Conservation (phyloP, 2,113 vertebrate species). For the Microtus montanus region DNA sequence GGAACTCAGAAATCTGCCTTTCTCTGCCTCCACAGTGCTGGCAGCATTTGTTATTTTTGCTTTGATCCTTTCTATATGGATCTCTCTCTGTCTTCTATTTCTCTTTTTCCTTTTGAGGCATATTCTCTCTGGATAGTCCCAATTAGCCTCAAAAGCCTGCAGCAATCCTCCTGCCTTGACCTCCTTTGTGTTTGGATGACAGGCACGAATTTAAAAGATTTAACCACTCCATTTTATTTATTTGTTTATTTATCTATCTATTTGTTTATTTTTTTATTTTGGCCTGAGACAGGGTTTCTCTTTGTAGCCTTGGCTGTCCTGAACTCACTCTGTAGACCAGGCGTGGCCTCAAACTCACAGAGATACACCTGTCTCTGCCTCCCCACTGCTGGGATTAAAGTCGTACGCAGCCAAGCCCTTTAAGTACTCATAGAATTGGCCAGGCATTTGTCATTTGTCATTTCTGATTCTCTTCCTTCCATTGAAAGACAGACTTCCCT, state of each 20-base stretch:
- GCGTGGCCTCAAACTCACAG: background rate
- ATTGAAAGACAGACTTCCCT: background rate
- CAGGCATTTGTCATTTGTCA: background rate
- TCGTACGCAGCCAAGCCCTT: rapidly evolving
- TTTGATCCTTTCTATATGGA: background rate
- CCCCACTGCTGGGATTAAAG: background rate
- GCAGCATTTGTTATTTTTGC: background rate
- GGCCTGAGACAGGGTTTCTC: background rate
- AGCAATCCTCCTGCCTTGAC: background rate
- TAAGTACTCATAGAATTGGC: too few relatives aligned
- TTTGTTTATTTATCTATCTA: background rate
- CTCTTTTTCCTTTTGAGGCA: background rate
- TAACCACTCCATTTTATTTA: background rate
- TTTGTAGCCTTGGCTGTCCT: background rate
- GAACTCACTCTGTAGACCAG: background rate
- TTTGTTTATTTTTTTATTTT: too few relatives aligned
- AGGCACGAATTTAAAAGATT: background rate
- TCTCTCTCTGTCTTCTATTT: background rate
- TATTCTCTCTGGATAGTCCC: background rate
- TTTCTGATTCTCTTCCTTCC: background rate
- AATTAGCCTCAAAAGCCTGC: background rate
- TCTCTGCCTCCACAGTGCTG: background rate
- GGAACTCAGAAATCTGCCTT: background rate
- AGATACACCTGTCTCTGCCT: background rate
- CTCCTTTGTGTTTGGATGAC: background rate